Conservation (phyloP, 2,797 vertebrate genomes). For the Petrocephalus schoutedeni region DNA sequence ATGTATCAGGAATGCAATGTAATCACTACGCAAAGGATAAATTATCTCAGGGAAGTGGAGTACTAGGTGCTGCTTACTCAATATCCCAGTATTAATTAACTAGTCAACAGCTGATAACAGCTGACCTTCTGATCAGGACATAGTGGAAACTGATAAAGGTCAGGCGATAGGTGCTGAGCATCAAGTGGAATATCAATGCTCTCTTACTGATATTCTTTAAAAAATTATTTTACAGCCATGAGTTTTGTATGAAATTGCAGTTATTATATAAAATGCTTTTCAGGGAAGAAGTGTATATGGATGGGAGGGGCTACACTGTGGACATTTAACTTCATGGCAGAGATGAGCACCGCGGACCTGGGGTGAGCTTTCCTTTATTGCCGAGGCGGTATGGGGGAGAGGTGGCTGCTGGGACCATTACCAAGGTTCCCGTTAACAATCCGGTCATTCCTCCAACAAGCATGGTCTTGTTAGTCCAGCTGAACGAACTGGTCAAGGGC, state of each 20-base stretch:
- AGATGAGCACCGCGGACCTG: not conserved
- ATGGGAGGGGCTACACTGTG: not conserved
- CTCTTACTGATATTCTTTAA: not conserved
- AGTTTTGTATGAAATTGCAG: not conserved
- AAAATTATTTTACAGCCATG: not conserved
- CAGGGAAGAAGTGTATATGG: not conserved
- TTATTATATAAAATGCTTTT: not conserved
- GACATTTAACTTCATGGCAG: not conserved
- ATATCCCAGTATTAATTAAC: slow-evolving; percentile 67
- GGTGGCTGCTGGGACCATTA: not conserved
- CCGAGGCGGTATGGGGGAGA: not conserved
- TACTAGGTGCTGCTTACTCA: slow-evolving; percentile 65
- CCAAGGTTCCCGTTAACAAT: not conserved
- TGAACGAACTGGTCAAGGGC: not conserved
- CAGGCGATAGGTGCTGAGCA: slow-evolving; percentile 41
- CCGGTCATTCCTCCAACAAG: not conserved
- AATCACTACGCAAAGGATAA: slow-evolving; percentile 47
- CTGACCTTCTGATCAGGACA: slow-evolving; percentile 55
- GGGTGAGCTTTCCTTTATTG: not conserved
- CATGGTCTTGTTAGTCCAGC: not conserved
- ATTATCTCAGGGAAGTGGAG: slow-evolving; percentile 56
- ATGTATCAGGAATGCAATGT: slow-evolving; percentile 30
- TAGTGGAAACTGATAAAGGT: slow-evolving; percentile 54
- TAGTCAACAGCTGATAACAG: slow-evolving; percentile 52
- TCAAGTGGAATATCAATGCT: not conserved